Evolutionary conservation across 2,888 invertebrate genomes (phyloP), one percentile per base, ranked within the genome.

Genomic region (Caradrina clavipalpis): DNA sequence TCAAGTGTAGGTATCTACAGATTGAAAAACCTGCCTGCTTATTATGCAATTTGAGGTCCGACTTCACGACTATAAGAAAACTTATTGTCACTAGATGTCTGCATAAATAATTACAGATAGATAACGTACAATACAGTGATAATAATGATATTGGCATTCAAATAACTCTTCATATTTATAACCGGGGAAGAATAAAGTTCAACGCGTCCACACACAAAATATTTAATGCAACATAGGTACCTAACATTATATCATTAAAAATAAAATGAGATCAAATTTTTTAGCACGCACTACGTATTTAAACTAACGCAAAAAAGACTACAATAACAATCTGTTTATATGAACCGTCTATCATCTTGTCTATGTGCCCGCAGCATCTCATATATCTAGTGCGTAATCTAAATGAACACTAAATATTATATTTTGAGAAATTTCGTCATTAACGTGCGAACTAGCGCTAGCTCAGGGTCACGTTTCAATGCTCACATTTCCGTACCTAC

Each of bases 401-500:
- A 39, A 63, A 42, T 51, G 4, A 19, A 42, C n/a, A 54, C 39
- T 17, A 45, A 17, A 50, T 49, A 51, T 1, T 5, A 58, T 50
- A 42, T 77, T 62, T 60, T 19, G 42, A 57, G 51, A 50, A 63
- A 54, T 59, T 31, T 63, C 55, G 59, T 77, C 42, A 77, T 56
- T 45, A 70, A 47, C 11, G 8, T 39, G 1, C 73, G 31, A 22
- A 61, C 49, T 10, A 49, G 17, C 10, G 31, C 57, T 54, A 80
- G n/a, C 42, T 17, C 26, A 26, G 31, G 51, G 11, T 65, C 78
- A 62, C 53, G 49, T 59, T 70, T 31, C 6, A 11, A 26, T 3
- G 62, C 26, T 51, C 50, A 56, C 35, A 71, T 81, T 78, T 77
- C 82, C 79, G 61, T 22, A 53, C 19, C 22, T 53, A 31, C 10